Percentiles rank a stretch among this genome's conserved stretches.
These are phyloP conservation scores for Craterocephalus amniculus DNA, from an alignment of 2,797 vertebrate species.

Conservation along the genomic window DNA sequence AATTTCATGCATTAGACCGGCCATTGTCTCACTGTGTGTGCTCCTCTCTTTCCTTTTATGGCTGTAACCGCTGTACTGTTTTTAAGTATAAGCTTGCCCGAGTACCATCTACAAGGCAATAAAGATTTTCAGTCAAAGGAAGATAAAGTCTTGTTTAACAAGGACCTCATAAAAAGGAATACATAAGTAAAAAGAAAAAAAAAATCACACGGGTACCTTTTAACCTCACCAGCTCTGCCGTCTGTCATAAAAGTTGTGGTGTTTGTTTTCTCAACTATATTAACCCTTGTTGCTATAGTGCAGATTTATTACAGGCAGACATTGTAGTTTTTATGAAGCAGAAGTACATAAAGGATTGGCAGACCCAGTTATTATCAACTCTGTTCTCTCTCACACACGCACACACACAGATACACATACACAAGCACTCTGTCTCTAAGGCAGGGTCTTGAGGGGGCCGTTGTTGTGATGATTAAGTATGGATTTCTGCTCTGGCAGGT, in stretches of 20 bases:
- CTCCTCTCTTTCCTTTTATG: not conserved
- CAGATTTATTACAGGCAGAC: not conserved
- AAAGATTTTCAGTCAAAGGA: constrained; percentile 2
- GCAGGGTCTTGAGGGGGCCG: constrained; percentile 33
- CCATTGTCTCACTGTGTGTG: not conserved
- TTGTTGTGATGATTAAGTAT: constrained; percentile 52
- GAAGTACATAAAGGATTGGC: not conserved
- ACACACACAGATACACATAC: too few relatives aligned
- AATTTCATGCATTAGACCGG: not conserved
- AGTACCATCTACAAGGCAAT: not conserved
- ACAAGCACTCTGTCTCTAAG: not conserved
- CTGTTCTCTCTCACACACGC: not conserved
- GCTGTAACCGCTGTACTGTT: too few relatives aligned
- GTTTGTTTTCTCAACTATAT: constrained; percentile 3
- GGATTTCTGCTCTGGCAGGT: constrained; percentile 50
- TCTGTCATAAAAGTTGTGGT: not conserved
- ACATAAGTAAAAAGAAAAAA: not conserved
- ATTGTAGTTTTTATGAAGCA: constrained; percentile 1
- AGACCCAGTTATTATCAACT: not conserved
- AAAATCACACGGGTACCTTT: not conserved
- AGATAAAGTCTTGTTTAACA: not conserved
- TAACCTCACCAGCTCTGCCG: not conserved
- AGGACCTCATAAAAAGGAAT: not conserved
- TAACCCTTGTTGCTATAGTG: not conserved
- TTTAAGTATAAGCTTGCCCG: too few relatives aligned